phyloP scores from a whole-genome alignment of 2,888 invertebrate species.

The Carterocephalus palaemon region DNA sequence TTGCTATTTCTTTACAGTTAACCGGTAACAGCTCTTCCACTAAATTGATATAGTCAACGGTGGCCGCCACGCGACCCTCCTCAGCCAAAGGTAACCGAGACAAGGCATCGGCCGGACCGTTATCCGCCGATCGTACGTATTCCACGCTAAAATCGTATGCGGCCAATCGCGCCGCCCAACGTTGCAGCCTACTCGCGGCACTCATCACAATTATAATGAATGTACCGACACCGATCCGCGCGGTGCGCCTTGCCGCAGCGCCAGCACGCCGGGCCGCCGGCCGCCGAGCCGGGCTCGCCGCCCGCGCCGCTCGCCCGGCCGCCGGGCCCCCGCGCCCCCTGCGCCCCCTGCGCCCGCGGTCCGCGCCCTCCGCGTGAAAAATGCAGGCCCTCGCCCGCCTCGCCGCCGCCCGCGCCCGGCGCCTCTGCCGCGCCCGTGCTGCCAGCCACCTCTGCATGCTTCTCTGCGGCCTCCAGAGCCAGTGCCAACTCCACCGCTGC shows the following conservation, averaged over 20 bases:
- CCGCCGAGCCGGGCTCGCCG: too few relatives aligned
- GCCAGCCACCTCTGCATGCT: constrained; percentile 1
- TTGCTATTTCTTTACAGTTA: constrained; percentile 6
- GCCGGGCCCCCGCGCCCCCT: constrained; percentile 16
- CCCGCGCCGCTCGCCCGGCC: constrained; percentile 14
- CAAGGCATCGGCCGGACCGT: constrained; percentile 32
- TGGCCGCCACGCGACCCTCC: not conserved
- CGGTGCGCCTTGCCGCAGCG: constrained; percentile 30
- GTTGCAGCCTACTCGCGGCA: constrained; percentile 39
- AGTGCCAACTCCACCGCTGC: constrained; percentile 5
- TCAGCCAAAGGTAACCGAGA: constrained; percentile 29
- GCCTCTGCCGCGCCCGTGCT: constrained; percentile 3
- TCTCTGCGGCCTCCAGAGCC: too few relatives aligned
- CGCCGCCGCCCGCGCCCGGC: constrained; percentile 22
- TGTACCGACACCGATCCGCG: constrained; percentile 33
- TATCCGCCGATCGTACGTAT: constrained; percentile 26
- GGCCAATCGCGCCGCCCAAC: constrained; percentile 41
- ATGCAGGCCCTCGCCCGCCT: constrained; percentile 17
- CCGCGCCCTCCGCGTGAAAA: constrained; percentile 13
- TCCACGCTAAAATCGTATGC: constrained; percentile 38
- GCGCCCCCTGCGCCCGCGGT: constrained; percentile 17
- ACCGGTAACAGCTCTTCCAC: constrained; percentile 15
- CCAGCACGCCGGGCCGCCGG: constrained; percentile 11
- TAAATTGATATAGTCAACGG: constrained; percentile 10
- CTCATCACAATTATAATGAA: constrained; percentile 34